Base-by-base conservation (phyloP, 2,113 vertebrate species). In the Cygnus atratus region DNA sequence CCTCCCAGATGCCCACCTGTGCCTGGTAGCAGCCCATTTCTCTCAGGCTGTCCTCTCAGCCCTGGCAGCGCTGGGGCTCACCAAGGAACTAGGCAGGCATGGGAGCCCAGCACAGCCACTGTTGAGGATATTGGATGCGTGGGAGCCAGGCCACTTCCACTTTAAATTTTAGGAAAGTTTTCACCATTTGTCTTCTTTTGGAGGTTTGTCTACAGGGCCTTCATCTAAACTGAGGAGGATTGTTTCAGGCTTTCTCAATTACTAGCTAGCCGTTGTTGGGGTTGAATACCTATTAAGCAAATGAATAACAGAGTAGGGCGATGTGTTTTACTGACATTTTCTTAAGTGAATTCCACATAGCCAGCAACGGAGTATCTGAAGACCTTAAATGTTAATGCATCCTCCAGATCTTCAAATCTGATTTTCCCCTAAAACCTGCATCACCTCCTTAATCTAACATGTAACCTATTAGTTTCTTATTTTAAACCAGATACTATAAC, bases 391-490 rank as follows among this genome's bases (percentile, higher is more conserved):
- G 59, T 77, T 92, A 87, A 82, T 77, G 57, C 13, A 26, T 59
- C 70, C 52, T 88, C 55, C 75, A 70, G 46, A 84, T 84, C 68
- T 78, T 82, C 65, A 74, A 68, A 79, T 63, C 61, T 67, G 44
- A 43, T 91, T 84, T 90, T 65, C 43, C 20, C 24, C 33, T 66
- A 35, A 76, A 93, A 80, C 62, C 18, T 70, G 22, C 43, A 72
- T 89, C 55, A 44, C 4, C n/a, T 92, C 52, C 21, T 96, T 96
- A 85, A 95, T 89, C 55, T 94, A 93, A 90, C 35, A 37, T 58
- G 18, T 72, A 94, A 85, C n/a, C 35, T 87, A 92, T 93, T 81
- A 93, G 15, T 72, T 18, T 83, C 77, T 85, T 80, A 58, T 84
- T 90, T 90, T 70, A 80, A 85, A 79, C 25, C 22, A 24, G 33